Evolutionary conservation across 1,140 invertebrate genomes (phyloP), one percentile per base, ranked within the genome.

Genomic region (Heliconius nattereri): DNA sequence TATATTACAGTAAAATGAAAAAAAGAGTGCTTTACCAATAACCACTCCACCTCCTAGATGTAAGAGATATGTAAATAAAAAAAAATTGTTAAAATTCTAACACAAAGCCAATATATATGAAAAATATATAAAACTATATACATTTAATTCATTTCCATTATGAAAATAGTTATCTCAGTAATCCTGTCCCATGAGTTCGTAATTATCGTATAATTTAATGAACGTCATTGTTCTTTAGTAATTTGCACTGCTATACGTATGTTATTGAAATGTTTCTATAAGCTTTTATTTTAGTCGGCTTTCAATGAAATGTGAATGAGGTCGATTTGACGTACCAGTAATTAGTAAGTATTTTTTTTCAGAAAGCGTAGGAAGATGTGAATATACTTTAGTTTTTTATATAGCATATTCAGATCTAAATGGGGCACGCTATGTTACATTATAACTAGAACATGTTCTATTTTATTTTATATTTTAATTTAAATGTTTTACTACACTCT

Each of bases 191-290:
- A 66, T 66, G 23, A 66, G 23, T 5, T 66, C 13, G n/a, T n/a
- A 29, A 66, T 26, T 66, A 26, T 66, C 60, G 23, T 66, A 5
- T 66, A 66, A 66, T 66, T 66, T 26, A 66, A 66, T 66, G 60
- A 66, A 29, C 11, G 60, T 29, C 23, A 66, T 66, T 66, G 60
- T 66, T 66, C 60, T 66, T 29, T 66, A 66, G 60, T 29, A 66
- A 66, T 29, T 66, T 66, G 26, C 13, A 66, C 23, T 29, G 60
- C 23, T 13, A n/a, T 57, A 16, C 26, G 54, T 60, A 60, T 23
- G 54, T 60, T 66, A 29, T 66, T 66, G 60, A 66, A 66, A 66
- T 66, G 60, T 66, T 66, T 66, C 60, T 66, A 66, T 66, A 66
- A 66, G 60, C 60, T 66, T 66, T 29, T 66, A 66, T 66, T 66